Evolutionary conservation across 2,113 vertebrate genomes (phyloP), one percentile per base, ranked within the genome.

Genomic region (Percina caprodes): DNA sequence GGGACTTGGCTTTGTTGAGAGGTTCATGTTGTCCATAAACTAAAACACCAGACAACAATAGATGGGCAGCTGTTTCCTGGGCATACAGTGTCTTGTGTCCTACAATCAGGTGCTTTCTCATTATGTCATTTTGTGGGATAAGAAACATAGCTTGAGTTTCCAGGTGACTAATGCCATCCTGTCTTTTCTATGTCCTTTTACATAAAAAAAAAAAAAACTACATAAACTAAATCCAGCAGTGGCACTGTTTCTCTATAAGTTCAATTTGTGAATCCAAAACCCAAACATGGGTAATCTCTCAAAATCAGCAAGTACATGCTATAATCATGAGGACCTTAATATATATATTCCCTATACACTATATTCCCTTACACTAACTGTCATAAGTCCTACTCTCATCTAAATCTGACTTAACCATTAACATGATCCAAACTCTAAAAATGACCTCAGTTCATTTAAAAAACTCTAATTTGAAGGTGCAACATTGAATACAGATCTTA

Each of bases 31-130:
- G 88, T 91, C 85, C 81, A 87, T 93, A 91, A 94, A 94, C 66
- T 80, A 84, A 86, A 90, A 89, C 83, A 87, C 76, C 79, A 91
- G 91, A 92, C 82, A 84, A 91, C 87, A 93, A 92, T 87, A 61
- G 81, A 39, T 30, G n/a, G 77, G 67, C 87, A 90, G 89, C 88
- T 92, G 89, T 90, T 91, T 94, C 91, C 88, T 92, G 69, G 86
- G 77, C 84, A 87, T 21, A 52, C 77, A 66, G 79, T 61, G 79
- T 82, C 84, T 72, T 77, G 68, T 74, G 68, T 86, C 69, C 69
- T 45, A 26, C 30, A 71, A 74, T 49, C 81, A 86, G 82, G 87
- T 92, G 89, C 69, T 78, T 87, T 92, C 80, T 86, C 75, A 77
- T 87, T 82, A 90, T 66, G 80, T 89, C 54, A 88, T 69, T 74